phyloP scores from a whole-genome alignment of 2,888 invertebrate genomes.

The Melieria picta region DNA sequence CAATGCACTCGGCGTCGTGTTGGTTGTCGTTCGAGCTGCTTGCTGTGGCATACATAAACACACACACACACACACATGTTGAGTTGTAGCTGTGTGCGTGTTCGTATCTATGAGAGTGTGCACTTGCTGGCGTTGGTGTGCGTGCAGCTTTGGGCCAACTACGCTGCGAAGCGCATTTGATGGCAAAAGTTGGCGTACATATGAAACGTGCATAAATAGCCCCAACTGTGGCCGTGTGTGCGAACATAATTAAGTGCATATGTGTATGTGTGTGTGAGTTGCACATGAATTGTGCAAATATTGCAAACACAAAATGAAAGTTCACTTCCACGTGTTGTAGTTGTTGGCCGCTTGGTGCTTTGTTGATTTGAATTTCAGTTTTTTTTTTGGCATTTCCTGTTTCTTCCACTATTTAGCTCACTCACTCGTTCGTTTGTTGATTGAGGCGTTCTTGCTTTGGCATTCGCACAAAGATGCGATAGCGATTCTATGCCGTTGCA shows the following conservation, averaged over 20 bases:
- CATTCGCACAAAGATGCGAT: too few relatives aligned
- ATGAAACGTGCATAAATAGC: too few relatives aligned
- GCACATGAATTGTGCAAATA: slow-evolving; percentile 15
- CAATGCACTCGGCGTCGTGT: too few relatives aligned
- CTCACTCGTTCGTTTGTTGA: background rate
- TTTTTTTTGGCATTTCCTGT: background rate
- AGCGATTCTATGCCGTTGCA: background rate
- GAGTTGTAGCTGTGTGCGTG: too few relatives aligned
- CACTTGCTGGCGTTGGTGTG: too few relatives aligned
- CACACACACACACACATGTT: too few relatives aligned
- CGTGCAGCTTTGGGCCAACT: too few relatives aligned
- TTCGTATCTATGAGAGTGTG: too few relatives aligned
- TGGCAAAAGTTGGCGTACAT: too few relatives aligned
- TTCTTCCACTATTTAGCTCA: background rate
- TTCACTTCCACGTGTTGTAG: background rate
- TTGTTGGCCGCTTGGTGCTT: background rate
- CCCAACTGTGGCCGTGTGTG: background rate
- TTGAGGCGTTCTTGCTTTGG: background rate
- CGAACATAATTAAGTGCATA: background rate
- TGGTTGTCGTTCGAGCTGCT: too few relatives aligned
- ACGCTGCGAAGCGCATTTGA: too few relatives aligned
- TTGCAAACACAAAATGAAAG: slow-evolving; percentile 12
- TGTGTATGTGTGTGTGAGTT: slow-evolving; percentile 12
- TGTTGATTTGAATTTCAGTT: background rate
- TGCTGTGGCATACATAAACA: too few relatives aligned